A percentile compares a stretch with the other conserved stretches of the same genome.
Evolutionary conservation across 2,888 invertebrate species (phyloP).

Genomic region (Scrobipalpa atriplicella): DNA sequence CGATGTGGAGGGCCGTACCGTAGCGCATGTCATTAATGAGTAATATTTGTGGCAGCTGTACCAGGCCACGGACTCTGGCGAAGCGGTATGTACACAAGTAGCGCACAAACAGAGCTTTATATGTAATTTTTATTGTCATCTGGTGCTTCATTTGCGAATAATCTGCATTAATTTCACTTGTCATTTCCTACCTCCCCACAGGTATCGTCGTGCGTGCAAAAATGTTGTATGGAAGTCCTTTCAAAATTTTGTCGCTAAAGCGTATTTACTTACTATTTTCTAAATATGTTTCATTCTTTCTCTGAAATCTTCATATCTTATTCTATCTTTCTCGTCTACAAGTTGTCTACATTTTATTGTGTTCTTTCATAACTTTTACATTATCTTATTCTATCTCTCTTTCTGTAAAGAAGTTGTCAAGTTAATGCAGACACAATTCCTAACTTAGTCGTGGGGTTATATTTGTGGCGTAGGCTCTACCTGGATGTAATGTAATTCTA

Average conservation of each 20-base stretch:
- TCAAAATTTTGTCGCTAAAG: background rate
- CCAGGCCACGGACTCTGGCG: conserved; percentile 78
- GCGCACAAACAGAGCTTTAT: conserved; percentile 45
- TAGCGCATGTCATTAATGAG: conserved; percentile 69
- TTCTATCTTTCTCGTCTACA: too few species aligned
- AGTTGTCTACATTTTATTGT: background rate
- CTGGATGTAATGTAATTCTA: background rate
- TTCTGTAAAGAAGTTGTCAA: background rate
- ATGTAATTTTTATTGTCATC: conserved; percentile 17
- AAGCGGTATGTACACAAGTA: conserved; percentile 72
- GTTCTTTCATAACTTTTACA: background rate
- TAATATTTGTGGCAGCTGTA: conserved; percentile 80
- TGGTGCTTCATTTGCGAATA: conserved; percentile 13
- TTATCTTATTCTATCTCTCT: too few species aligned
- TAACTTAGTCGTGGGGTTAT: background rate
- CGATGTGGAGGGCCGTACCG: conserved; percentile 42
- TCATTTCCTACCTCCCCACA: background rate
- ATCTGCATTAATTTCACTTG: conserved; percentile 13
- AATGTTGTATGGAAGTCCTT: background rate
- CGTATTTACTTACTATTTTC: background rate
- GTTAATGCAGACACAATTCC: background rate
- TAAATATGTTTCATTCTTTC: too few species aligned
- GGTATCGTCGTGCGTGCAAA: background rate
- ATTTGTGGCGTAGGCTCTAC: background rate
- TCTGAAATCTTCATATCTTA: too few species aligned